Percentiles rank a stretch among this genome's conserved stretches.
phyloP scores from a whole-genome alignment of 2,888 invertebrate species.

The Plebejus argus region DNA sequence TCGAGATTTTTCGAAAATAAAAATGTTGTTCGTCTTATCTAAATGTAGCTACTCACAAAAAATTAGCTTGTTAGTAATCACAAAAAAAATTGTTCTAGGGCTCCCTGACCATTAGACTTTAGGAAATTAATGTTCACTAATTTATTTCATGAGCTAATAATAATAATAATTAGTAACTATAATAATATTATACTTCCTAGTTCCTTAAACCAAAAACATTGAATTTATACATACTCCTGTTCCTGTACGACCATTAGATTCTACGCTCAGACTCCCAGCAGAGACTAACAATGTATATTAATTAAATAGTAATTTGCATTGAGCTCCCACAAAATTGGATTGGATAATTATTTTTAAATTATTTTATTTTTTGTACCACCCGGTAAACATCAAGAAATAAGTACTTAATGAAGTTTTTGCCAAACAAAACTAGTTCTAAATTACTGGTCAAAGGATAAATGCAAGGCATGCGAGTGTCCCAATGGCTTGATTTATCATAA shows the following conservation, averaged over 20 bases:
- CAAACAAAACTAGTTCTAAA: background rate
- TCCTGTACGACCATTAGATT: background rate
- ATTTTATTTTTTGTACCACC: background rate
- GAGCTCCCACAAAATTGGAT: background rate
- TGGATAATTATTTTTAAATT: background rate
- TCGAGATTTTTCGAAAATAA: too few species aligned
- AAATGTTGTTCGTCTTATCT: too few species aligned
- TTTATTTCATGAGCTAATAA: background rate
- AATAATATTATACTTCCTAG: constrained; percentile 1
- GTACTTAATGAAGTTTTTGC: background rate
- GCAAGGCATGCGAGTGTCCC: too few species aligned
- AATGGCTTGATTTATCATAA: too few species aligned
- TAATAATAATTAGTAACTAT: too few species aligned
- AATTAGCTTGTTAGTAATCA: too few species aligned
- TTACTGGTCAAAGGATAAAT: background rate
- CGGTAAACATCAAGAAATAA: background rate
- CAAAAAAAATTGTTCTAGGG: too few species aligned
- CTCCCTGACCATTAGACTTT: too few species aligned
- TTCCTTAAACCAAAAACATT: background rate
- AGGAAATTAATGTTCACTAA: background rate
- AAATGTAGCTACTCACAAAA: too few species aligned
- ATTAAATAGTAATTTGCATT: background rate
- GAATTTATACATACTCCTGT: background rate
- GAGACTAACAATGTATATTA: background rate
- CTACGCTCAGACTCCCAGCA: background rate